These are phyloP conservation scores for Tursiops truncatus DNA, from an alignment of 2,113 vertebrate genomes.

Conservation along the genomic window DNA sequence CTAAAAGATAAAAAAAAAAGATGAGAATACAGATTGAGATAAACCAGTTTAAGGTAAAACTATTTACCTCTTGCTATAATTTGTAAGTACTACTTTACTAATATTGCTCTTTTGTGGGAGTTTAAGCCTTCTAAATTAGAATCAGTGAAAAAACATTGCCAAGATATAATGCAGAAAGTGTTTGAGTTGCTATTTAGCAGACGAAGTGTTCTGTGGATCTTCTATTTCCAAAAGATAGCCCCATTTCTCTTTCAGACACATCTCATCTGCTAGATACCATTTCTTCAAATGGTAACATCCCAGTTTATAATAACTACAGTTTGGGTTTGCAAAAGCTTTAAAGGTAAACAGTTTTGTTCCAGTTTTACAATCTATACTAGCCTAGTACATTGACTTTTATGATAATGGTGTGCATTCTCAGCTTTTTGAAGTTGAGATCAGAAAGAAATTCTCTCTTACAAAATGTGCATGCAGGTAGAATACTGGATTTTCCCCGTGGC, in stretches of 20 bases:
- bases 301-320: not conserved
- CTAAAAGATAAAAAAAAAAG: slow-evolving; percentile 20
- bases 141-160: not conserved
- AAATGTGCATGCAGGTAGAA: not conserved
- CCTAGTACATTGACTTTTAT: not conserved
- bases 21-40: not conserved
- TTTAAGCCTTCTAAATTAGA: not conserved
- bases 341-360: not conserved
- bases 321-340: slow-evolving; percentile 20
- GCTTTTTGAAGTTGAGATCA: not conserved
- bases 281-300: not conserved
- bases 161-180: not conserved
- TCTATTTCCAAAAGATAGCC: not conserved
- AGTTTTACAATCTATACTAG: not conserved
- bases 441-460: slow-evolving; percentile 9
- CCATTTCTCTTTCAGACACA: not conserved
- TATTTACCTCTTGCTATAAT: not conserved
- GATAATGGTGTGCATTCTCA: not conserved
- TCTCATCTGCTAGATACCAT: slow-evolving; percentile 4
- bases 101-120: not conserved
- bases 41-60: slow-evolving; percentile 34
- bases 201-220: not conserved
- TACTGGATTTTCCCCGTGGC: not conserved
- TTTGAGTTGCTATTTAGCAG: slow-evolving; percentile 2
- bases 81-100: not conserved